Evolutionary conservation across 2,113 vertebrate species (phyloP), one percentile per base, ranked within the genome.

Genomic region (Nothoprocta perdicaria): DNA sequence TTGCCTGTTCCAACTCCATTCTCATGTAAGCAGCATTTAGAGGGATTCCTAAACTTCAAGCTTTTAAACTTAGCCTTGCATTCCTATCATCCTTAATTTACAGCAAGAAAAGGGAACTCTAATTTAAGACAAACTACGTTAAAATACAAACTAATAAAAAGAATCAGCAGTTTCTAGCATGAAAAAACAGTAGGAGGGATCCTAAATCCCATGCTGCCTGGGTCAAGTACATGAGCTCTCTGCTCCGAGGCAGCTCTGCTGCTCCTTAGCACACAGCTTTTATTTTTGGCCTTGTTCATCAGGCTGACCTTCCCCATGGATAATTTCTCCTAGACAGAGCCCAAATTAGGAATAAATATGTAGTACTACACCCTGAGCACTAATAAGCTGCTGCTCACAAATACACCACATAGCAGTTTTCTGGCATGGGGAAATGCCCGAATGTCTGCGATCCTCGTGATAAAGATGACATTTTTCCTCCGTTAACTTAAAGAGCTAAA

Each of bases 261-360:
- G 33, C 55, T 94, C 46, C 61, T 53, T 68, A 57, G 57, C 84
- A 89, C 76, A 93, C 31, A 89, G 75, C 52, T 93, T 95, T 96
- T 93, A 83, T 89, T 95, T 94, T 86, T 92, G 92, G 92, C 92
- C 87, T 94, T 92, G 69, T 27, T 96, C 89, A 95, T 89, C 76
- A 92, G 68, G 76, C 73, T 94, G 94, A 89, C 69, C 79, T 86
- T 91, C 94, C 82, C 79, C 89, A 78, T 69, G 92, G 94, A 88
- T 89, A 88, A 94, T 81, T 95, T 96, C 89, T 89, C 76, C 73
- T 91, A 95, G 76, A 93, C 61, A 81, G 91, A 93, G 87, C 35
- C 95, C 96, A 96, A 92, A 96, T 94, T 96, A 96, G 92, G 94
- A 93, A 96, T 93, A 96, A 94, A 88, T 92, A 96, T 96, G 92